These are phyloP conservation scores for Phylloscopus trochilus DNA, from an alignment of 2,113 vertebrate species.

Conservation along the genomic window DNA sequence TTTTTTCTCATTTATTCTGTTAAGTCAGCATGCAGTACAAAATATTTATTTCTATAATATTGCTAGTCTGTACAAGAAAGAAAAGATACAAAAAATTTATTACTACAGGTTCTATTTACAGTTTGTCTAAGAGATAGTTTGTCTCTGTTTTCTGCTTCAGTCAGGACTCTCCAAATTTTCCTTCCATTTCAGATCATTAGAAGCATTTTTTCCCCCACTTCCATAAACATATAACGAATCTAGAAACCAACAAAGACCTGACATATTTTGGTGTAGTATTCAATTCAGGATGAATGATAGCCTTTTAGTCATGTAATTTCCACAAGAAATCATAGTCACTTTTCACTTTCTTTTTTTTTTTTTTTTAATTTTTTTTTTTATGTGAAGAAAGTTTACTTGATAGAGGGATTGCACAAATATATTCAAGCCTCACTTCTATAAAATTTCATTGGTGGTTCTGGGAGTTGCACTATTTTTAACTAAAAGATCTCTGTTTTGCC, in stretches of 20 bases:
- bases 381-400: not conserved
- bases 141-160: not conserved
- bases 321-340: not conserved
- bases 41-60: not conserved
- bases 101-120: accelerated
- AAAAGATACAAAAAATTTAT: not conserved
- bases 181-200: not conserved
- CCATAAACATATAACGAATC: not conserved
- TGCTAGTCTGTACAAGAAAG: not conserved
- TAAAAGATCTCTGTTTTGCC: not conserved
- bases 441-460: not conserved
- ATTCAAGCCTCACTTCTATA: not conserved
- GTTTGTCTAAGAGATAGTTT: not conserved
- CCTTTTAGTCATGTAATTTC: not conserved
- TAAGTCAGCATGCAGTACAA: not conserved
- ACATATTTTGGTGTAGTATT: not conserved
- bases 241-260: not conserved
- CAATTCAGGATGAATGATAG: not conserved
- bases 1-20: not conserved
- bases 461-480: not conserved
- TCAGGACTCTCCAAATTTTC: not conserved
- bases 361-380: not conserved
- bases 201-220: not conserved
- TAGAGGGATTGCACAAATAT: not conserved
- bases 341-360: not conserved